Base-by-base conservation (phyloP, 2,888 invertebrate species). In the Aplocera efformata region DNA sequence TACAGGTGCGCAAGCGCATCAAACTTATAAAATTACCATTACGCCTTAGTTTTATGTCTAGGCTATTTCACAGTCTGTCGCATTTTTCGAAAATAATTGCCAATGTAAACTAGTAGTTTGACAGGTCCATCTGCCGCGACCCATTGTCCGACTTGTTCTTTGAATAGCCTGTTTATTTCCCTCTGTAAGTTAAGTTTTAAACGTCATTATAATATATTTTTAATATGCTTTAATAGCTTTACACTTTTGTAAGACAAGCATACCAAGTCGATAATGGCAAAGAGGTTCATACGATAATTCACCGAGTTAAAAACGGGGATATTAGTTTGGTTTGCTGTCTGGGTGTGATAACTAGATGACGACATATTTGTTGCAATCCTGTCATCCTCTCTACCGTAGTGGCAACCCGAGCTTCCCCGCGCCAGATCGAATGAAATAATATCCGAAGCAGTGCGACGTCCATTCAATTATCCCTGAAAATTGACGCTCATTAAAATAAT, bases 401-500 rank as follows among this genome's bases (percentile, higher is more conserved):
- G 5, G 13, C 13, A 17, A 2, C 13, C 13, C 2, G 13, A 17
- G 13, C 13, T 45, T 60, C 58, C 62, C 61, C 56, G 62, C 61
- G 53, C 53, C 32, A 46, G 58, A 76, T 76, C 74, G 65, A 77
- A 73, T 79, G 74, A 67, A 79, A 79, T 75, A 73, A 83, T 82
- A 80, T 79, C 76, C 74, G 68, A 67, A 79, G 72, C 72, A 66
- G 55, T 55, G 67, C 77, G 66, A 75, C 76, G 83, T 76, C 72
- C 76, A 77, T 80, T 83, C 82, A 83, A 85, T 86, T 86, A 85
- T 80, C 78, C 73, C 79, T 75, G 80, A 79, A 84, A 86, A 86
- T 84, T 79, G 83, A 78, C 60, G 79, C 85, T 86, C 85, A 86
- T 86, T 86, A 85, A 85, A 86, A 88, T 86, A 86, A 85, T 85